Percentiles rank a stretch among this genome's conserved stretches.
Conservation (phyloP, 2,797 vertebrate species). For the Apogon talboti region DNA sequence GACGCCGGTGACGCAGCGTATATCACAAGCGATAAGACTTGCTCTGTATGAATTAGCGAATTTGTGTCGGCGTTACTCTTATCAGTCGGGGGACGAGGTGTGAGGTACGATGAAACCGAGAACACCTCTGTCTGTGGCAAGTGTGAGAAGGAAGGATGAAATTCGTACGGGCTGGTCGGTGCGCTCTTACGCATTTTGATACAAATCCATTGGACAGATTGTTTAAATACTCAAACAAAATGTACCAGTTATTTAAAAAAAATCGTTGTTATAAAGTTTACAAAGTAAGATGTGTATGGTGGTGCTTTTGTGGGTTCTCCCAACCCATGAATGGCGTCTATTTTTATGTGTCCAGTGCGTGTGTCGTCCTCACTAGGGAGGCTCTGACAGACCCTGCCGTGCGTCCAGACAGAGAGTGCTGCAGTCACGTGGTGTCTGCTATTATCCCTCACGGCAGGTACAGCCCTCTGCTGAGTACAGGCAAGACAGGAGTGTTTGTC, state of each 20-base stretch:
- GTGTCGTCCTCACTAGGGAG: constrained; percentile 55
- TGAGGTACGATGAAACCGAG: constrained; percentile 26
- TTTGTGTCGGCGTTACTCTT: constrained; percentile 41
- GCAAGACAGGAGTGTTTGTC: constrained; percentile 9
- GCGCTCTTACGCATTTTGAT: constrained; percentile 45
- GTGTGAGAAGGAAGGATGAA: constrained; percentile 38
- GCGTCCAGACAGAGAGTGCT: constrained; percentile 67
- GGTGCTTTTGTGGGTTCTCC: constrained; percentile 23
- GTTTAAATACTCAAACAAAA: not conserved
- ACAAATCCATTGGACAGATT: constrained; percentile 10
- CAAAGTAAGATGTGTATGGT: constrained; percentile 31
- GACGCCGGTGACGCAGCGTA: constrained; percentile 68
- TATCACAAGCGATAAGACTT: constrained; percentile 36
- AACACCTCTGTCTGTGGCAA: constrained; percentile 49
- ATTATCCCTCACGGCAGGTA: constrained; percentile 65
- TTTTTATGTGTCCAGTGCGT: constrained; percentile 55
- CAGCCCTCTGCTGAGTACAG: constrained; percentile 42
- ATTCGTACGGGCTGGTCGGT: constrained; percentile 20
- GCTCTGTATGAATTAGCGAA: constrained; percentile 12
- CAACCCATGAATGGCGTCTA: constrained; percentile 56
- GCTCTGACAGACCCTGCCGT: constrained; percentile 60
- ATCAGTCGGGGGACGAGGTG: constrained; percentile 20
- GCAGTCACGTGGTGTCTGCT: constrained; percentile 83
- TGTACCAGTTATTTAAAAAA: not conserved
- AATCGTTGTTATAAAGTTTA: constrained; percentile 38